phyloP scores from a whole-genome alignment of 2,888 invertebrate species.

The Epiblema foenella region DNA sequence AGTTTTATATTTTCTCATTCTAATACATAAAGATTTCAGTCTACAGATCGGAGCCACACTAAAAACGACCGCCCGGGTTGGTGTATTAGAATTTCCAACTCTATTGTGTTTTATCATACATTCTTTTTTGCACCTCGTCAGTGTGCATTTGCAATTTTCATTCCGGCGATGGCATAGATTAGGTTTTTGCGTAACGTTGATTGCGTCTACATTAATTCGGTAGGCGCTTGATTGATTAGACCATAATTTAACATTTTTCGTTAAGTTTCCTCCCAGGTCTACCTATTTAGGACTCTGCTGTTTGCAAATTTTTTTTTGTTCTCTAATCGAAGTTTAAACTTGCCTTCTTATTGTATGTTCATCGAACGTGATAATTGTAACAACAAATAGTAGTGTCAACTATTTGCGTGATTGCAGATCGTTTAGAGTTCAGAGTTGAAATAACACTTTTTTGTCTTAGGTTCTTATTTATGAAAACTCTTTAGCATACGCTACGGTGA shows the following conservation, averaged over 20 bases:
- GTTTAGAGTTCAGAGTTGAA: no score
- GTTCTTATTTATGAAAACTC: no score
- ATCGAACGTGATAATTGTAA: neutral
- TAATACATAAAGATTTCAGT: constrained; percentile 84
- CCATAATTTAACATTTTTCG: constrained; percentile 35
- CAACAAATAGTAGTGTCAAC: neutral
- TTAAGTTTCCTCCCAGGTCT: neutral
- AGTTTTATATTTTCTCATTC: constrained; percentile 79
- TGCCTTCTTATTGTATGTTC: neutral
- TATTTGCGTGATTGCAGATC: neutral
- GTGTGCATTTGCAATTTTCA: constrained; percentile 77
- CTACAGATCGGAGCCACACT: constrained; percentile 64
- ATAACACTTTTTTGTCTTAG: no score
- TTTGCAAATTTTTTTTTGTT: neutral
- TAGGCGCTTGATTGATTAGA: constrained; percentile 42
- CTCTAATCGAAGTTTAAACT: neutral
- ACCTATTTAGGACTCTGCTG: constrained; percentile 31
- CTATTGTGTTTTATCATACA: constrained; percentile 81
- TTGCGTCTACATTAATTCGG: constrained; percentile 43
- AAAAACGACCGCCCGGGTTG: constrained; percentile 83
- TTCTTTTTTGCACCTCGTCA: constrained; percentile 80
- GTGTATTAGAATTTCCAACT: constrained; percentile 75
- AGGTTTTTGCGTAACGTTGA: constrained; percentile 43
- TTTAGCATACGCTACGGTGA: no score
- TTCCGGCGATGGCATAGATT: constrained; percentile 52